Base-by-base conservation (phyloP, 1,140 invertebrate genomes). In the Lepidostoma basale region DNA sequence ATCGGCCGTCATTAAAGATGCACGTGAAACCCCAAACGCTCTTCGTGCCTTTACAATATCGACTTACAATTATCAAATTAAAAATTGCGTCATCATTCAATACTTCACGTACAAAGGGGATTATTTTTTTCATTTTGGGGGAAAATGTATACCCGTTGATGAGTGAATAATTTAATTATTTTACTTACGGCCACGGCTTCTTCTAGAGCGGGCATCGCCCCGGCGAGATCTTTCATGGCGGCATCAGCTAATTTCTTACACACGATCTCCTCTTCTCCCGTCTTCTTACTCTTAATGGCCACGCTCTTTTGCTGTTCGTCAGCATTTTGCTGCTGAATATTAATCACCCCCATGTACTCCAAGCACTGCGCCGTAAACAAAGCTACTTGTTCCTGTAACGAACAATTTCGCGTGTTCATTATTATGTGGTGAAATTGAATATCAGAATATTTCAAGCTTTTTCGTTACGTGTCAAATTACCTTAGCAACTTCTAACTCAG, bases 131-230 rank as follows among this genome's bases (percentile, higher is more conserved):
- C n/a, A n/a, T n/a, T n/a, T n/a, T n/a, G n/a, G n/a, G n/a, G n/a
- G n/a, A n/a, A n/a, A n/a, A n/a, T 36, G n/a, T 36, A 6, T 36
- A 36, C 33, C 33, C n/a, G 33, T 36, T 36, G 33, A 36, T 36
- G n/a, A 36, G 6, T 8, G 14, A 25, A 52, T 12, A 52, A 25
- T 25, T 1, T 3, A 1, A 25, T 1, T 2, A 14, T 44, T 1
- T 8, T 9, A 52, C 64, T 62, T 23, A 91, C 90, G 79, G 87
- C 87, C 68, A 92, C 87, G 39, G 93, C 93, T 76, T 93, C 92
- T 44, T 94, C 87, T 1, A 95, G 77, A 3, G 92, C 92, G 1
- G 93, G 94, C 82, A 95, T 87, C n/a, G 92, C 93, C 73, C 88
- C 87, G 69, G 90, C 88, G 14, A 96, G 80, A 82, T 95, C 93